phyloP scores from a whole-genome alignment of 1,140 invertebrate genomes.

The Drosophila truncata region DNA sequence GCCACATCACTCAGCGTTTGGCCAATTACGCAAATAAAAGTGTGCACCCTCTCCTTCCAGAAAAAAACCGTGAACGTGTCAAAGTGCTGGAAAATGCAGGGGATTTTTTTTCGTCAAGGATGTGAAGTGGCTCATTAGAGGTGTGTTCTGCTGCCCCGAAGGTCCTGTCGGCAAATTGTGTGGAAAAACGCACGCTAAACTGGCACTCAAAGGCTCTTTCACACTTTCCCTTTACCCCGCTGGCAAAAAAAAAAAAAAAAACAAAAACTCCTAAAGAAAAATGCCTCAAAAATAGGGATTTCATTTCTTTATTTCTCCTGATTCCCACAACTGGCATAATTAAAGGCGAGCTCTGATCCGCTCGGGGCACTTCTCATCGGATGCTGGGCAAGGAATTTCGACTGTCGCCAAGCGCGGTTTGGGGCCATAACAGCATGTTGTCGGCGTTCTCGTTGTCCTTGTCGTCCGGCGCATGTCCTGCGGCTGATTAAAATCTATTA shows the following conservation, averaged over 20 bases:
- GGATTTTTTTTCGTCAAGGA: conserved; percentile 26
- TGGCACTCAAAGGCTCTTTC: conserved; percentile 6
- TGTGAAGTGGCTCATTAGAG: conserved; percentile 76
- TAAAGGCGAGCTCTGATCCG: conserved; percentile 51
- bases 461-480: conserved; percentile 72
- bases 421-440: conserved; percentile 69
- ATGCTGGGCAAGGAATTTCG: conserved; percentile 39
- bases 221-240: conserved; percentile 13
- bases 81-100: conserved; percentile 77
- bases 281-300: conserved; percentile 17
- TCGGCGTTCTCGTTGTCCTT: conserved; percentile 50
- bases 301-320: conserved; percentile 18
- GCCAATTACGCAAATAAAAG: conserved; percentile 80
- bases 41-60: conserved; percentile 3
- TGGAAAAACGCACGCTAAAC: conserved; percentile 60
- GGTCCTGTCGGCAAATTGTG: conserved; percentile 67
- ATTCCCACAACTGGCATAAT: conserved; percentile 64
- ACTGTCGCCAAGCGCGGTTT: conserved; percentile 58
- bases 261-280: conserved; percentile 18
- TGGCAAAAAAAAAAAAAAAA: conserved; percentile 10
- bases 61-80: conserved; percentile 65
- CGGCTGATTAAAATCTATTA: conserved; percentile 85
- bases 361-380: conserved; percentile 59
- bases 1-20: conserved; percentile 71
- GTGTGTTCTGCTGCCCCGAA: conserved; percentile 56